phyloP scores from a whole-genome alignment of 2,797 vertebrate genomes.

The Tauraco hartlaubi region DNA sequence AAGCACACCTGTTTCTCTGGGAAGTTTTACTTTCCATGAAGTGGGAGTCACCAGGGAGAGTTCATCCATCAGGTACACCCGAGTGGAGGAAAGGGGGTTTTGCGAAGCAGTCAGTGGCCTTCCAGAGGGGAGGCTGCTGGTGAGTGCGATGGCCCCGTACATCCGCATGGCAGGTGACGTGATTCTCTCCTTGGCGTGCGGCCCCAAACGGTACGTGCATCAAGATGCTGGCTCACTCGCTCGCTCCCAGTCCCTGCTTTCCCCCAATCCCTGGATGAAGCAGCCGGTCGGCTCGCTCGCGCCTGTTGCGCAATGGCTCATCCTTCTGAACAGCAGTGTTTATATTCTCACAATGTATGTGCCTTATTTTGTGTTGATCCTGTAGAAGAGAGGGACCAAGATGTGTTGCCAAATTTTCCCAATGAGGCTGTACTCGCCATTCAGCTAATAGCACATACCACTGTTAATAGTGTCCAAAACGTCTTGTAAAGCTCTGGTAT shows the following conservation, averaged over 20 bases:
- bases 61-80: neutral
- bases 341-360: constrained; percentile 87
- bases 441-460: constrained; percentile 57
- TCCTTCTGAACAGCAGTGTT: constrained; percentile 71
- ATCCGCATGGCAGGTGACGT: neutral
- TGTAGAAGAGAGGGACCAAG: constrained; percentile 84
- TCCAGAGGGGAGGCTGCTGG: neutral
- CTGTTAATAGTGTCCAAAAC: constrained; percentile 82
- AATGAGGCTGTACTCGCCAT: constrained; percentile 9
- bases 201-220: neutral
- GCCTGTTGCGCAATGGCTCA: neutral
- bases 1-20: neutral
- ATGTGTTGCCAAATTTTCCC: constrained; percentile 85
- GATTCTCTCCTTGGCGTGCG: neutral
- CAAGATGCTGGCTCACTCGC: neutral
- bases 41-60: neutral
- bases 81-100: neutral
- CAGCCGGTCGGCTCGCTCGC: neutral
- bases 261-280: neutral
- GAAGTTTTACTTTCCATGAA: neutral
- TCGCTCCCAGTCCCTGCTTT: neutral
- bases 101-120: neutral
- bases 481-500: constrained; percentile 80
- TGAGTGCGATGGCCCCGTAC: neutral
- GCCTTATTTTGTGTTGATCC: constrained; percentile 93